Percentiles rank a stretch among this genome's conserved stretches.
Conservation (phyloP, 1,140 invertebrate species). For the Sitodiplosis mosellana region DNA sequence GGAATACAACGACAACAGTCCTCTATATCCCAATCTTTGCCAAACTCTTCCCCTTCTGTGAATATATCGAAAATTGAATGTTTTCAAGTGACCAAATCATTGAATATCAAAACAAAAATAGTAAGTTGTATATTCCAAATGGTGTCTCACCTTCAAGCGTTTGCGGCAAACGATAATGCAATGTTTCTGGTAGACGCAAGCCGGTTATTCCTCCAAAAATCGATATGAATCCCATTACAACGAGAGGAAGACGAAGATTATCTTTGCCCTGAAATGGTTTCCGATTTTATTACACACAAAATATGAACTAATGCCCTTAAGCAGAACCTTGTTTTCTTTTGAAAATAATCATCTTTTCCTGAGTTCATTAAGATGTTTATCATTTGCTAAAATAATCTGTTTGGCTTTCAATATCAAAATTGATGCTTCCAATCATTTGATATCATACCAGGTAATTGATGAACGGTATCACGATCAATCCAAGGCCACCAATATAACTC, state of each 20-base stretch:
- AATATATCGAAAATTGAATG: no score
- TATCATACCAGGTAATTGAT: conserved; percentile 61
- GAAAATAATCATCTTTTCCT: no score
- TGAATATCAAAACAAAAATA: no score
- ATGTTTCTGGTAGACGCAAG: conserved; percentile 59
- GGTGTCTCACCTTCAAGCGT: conserved; percentile 43
- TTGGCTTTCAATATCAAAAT: not conserved
- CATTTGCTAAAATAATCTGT: no score
- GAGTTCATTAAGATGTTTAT: no score
- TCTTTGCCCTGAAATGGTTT: conserved; percentile 52
- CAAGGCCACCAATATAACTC: conserved; percentile 61
- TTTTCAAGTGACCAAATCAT: no score
- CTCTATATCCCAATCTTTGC: conserved; percentile 57
- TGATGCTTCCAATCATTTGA: conserved; percentile 3
- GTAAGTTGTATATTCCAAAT: no score
- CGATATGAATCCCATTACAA: conserved; percentile 61
- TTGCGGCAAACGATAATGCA: conserved; percentile 59
- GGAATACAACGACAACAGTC: conserved; percentile 52
- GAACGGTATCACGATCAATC: conserved; percentile 75
- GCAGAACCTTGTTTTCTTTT: no score
- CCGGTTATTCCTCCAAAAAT: conserved; percentile 61
- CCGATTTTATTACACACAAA: not conserved
- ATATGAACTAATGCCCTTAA: not conserved
- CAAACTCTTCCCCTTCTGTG: conserved; percentile 64
- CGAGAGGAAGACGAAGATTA: conserved; percentile 58